Conservation (phyloP, 2,888 invertebrate species). For the Drosophila dives region DNA sequence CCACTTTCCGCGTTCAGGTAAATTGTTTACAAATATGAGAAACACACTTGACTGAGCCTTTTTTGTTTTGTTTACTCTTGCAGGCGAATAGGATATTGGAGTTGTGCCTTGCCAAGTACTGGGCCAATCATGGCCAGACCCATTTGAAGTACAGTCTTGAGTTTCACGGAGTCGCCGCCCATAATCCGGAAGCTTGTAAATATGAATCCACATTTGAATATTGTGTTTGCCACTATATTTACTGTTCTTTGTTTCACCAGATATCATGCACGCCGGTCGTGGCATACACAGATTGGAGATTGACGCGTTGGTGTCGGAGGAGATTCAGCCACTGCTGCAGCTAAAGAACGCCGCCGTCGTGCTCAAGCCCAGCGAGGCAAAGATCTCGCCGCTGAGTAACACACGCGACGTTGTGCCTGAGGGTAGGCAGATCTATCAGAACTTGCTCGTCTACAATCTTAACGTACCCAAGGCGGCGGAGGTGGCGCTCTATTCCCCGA, state of each 20-base stretch:
- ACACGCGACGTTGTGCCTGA: conserved; percentile 94
- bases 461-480: conserved; percentile 93
- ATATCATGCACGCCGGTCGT: conserved; percentile 90
- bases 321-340: conserved; percentile 90
- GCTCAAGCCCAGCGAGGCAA: conserved; percentile 92
- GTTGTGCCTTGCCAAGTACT: conserved; percentile 96
- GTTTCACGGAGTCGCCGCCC: conserved; percentile 91
- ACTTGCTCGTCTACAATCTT: conserved; percentile 94
- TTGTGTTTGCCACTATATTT: neutral
- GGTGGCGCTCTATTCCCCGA: conserved; percentile 91
- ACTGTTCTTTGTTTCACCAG: conserved; percentile 64
- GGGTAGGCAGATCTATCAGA: conserved; percentile 95
- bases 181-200: conserved; percentile 86
- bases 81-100: conserved; percentile 93
- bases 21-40: too few species aligned
- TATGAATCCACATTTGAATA: neutral
- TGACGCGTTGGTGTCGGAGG: conserved; percentile 89
- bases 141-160: conserved; percentile 90
- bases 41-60: neutral
- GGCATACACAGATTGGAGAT: conserved; percentile 91
- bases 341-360: conserved; percentile 91
- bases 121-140: conserved; percentile 95
- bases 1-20: conserved; percentile 89
- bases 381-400: conserved; percentile 91
- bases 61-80: conserved; percentile 28